Evolutionary conservation across 2,113 vertebrate species (phyloP).

Genomic region (Collichthys lucidus): DNA sequence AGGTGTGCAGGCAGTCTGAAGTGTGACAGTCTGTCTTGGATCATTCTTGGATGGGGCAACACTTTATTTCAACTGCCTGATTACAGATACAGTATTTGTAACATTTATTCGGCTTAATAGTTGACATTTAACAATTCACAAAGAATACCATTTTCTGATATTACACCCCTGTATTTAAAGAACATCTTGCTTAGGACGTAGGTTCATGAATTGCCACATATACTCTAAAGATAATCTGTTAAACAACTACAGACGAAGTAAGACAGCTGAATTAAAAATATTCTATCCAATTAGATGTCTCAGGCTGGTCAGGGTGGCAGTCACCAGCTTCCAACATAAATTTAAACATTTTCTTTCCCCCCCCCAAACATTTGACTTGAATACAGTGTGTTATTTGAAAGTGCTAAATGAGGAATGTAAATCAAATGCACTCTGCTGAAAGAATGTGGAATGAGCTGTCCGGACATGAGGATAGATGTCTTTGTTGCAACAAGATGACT

Average conservation of each 20-base stretch:
- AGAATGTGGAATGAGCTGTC: slow-evolving; percentile 27
- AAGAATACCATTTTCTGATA: too few relatives aligned
- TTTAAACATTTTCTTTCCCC: slow-evolving; percentile 7
- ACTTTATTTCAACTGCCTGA: too few relatives aligned
- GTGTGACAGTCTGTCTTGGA: slow-evolving; percentile 33
- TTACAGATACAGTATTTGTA: too few relatives aligned
- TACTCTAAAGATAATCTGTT: slow-evolving; percentile 9
- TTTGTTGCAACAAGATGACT: slow-evolving; percentile 39
- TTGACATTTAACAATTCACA: too few relatives aligned
- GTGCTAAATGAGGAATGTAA: slow-evolving; percentile 25
- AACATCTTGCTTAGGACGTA: too few relatives aligned
- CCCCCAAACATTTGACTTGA: slow-evolving; percentile 19
- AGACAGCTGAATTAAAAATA: too few relatives aligned
- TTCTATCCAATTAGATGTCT: neutral
- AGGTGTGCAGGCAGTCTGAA: slow-evolving; percentile 41
- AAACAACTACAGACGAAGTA: too few relatives aligned
- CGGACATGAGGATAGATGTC: slow-evolving; percentile 30
- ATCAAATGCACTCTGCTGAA: slow-evolving; percentile 15
- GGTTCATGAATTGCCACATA: too few relatives aligned
- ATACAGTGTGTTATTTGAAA: neutral
- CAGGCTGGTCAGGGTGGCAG: slow-evolving; percentile 9
- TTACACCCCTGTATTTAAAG: too few relatives aligned
- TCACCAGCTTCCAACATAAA: slow-evolving; percentile 22
- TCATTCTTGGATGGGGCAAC: neutral
- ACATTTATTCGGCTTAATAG: too few relatives aligned